phyloP scores from a whole-genome alignment of 2,888 invertebrate species.

The Dicycla oo region DNA sequence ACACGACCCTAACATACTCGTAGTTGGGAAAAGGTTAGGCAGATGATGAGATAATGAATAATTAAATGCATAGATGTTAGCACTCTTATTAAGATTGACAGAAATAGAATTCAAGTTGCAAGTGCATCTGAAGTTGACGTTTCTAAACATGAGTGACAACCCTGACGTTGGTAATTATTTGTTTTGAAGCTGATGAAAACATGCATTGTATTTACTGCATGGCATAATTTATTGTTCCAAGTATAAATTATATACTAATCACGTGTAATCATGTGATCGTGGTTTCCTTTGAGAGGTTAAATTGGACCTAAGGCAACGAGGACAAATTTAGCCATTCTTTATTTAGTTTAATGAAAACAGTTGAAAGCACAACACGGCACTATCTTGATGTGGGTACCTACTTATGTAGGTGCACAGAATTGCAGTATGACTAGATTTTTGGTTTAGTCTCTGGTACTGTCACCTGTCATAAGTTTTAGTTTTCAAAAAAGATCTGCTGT shows the following conservation, averaged over 20 bases:
- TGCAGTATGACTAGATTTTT: neutral
- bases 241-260: neutral
- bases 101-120: neutral
- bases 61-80: neutral
- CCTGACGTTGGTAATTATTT: slow-evolving; percentile 15
- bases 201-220: slow-evolving; percentile 10
- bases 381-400: neutral
- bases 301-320: neutral
- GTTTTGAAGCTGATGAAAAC: slow-evolving; percentile 23
- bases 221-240: neutral
- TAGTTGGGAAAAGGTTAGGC: neutral
- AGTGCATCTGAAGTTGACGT: neutral
- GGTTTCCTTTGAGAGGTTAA: neutral
- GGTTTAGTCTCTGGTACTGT: neutral
- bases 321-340: neutral
- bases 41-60: neutral
- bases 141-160: slow-evolving; percentile 27
- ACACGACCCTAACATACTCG: neutral
- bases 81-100: slow-evolving; percentile 43
- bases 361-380: neutral
- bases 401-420: neutral
- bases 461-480: neutral
- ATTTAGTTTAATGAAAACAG: neutral
- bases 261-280: neutral
- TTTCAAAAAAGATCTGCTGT: neutral